These are phyloP conservation scores for Tipula vernalis DNA, from an alignment of 2,888 invertebrate species.

Conservation along the genomic window DNA sequence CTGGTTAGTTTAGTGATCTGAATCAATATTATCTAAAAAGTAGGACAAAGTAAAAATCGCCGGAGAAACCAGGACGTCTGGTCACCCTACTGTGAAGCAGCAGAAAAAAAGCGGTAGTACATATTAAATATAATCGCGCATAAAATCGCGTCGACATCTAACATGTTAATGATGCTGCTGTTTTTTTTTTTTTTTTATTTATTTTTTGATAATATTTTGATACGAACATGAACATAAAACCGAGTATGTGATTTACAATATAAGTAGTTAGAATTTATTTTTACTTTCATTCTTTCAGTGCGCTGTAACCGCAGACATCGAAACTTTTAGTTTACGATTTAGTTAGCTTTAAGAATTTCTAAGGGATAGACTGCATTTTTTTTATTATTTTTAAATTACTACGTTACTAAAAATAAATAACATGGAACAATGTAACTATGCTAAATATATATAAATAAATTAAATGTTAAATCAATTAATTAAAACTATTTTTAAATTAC, in stretches of 20 bases:
- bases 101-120: no score
- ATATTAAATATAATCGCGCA: no score
- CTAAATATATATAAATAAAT: neutral
- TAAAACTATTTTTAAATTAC: neutral
- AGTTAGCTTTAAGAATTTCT: neutral
- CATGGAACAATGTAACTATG: neutral
- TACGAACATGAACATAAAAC: neutral
- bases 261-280: neutral
- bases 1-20: no score
- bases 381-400: neutral
- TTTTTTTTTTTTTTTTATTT: neutral
- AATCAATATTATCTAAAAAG: no score
- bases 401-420: neutral
- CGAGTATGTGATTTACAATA: neutral
- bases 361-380: neutral
- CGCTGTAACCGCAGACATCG: neutral
- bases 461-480: neutral
- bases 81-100: no score
- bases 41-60: no score
- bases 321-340: neutral
- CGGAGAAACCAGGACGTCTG: no score
- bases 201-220: neutral
- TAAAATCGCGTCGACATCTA: neutral
- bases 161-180: neutral
- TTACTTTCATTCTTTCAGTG: neutral